Evolutionary conservation across 2,797 vertebrate species (phyloP).

Genomic region (Ptychadena robeensis): DNA sequence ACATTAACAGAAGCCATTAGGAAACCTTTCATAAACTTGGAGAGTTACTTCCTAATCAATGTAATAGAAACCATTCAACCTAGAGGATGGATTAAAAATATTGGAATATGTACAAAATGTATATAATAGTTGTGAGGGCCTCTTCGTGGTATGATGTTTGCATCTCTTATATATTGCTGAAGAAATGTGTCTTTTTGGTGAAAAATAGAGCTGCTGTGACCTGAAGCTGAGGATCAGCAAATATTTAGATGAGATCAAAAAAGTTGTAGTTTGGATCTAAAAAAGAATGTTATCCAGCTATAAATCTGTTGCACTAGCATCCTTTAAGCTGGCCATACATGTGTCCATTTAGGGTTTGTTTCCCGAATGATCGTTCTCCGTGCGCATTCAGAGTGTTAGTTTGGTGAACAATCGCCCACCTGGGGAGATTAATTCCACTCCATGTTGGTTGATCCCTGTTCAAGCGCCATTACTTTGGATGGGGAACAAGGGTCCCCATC

Average conservation of each 20-base stretch:
- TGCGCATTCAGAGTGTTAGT: too few relatives aligned
- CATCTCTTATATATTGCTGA: background rate
- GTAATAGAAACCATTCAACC: background rate
- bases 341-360: too few relatives aligned
- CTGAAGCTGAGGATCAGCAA: background rate
- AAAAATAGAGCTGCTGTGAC: background rate
- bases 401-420: too few relatives aligned
- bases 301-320: too few relatives aligned
- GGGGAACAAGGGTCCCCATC: too few relatives aligned
- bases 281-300: too few relatives aligned
- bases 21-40: background rate
- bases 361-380: too few relatives aligned
- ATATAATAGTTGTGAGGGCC: background rate
- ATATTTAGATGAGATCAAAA: background rate
- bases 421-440: too few relatives aligned
- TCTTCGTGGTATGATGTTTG: background rate
- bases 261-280: too few relatives aligned
- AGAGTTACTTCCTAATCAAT: background rate
- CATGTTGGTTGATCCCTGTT: too few relatives aligned
- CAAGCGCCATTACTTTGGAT: too few relatives aligned
- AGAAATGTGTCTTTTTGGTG: background rate
- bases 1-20: constrained; percentile 18
- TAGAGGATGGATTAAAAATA: background rate
- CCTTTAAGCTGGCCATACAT: too few relatives aligned
- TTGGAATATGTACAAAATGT: background rate